Evolutionary conservation across 2,888 invertebrate species (phyloP), one percentile per base, ranked within the genome.

Genomic region (Camptogramma bilineatum): DNA sequence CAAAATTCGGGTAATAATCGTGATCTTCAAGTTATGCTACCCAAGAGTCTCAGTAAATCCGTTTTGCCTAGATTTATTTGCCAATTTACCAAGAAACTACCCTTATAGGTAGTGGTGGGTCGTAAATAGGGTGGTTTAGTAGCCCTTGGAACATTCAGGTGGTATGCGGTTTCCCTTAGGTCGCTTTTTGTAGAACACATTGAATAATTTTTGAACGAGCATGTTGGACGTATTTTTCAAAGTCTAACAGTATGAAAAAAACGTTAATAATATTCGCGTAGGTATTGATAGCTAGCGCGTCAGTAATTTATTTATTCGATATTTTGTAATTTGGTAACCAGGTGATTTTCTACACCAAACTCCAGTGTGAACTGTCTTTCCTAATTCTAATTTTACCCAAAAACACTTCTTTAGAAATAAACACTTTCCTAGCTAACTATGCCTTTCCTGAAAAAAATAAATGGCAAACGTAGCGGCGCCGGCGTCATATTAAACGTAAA

Each of bases 41-140:
- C 59, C 64, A 9, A 28, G 55, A 52, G 55, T 55, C 19, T 59
- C 47, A 48, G 66, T 70, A 70, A 70, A 60, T 60, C 68, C 52
- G 31, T 71, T 66, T 52, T 52, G 53, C 57, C 50, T 65, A 57
- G 61, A 65, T 62, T 65, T 65, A 65, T 65, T 44, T 34, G 46
- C 31, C 57, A 65, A 62, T 65, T 62, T 58, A 47, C 53, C 44
- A 58, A 65, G 61, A 50, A 61, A 60, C 52, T 56, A 56, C 57
- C 53, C 56, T 60, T 51, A 57, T 46, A 50, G 60, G 65, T 56
- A 46, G 54, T 44, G 44, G 52, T 44, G 42, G 56, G 53, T 68
- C 64, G 59, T 65, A 65, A 65, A 68, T 65, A 65, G 56, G 52
- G 50, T 59, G 59, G 61, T 64, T 64, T 67, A 67, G 54, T 53